Conservation (phyloP, 2,888 invertebrate species). For the Patella ulyssiponensis region DNA sequence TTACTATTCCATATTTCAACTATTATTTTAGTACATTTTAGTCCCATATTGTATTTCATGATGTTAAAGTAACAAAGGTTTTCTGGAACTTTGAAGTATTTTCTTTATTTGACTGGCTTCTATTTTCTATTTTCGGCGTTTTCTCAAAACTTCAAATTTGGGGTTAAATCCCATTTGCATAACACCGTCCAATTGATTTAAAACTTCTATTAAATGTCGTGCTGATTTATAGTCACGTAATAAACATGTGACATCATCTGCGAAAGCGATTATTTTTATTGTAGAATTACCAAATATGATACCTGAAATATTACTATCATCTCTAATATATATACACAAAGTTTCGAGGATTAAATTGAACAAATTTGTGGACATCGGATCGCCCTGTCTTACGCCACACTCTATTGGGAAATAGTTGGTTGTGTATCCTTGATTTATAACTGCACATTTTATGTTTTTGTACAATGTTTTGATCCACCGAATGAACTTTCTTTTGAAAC, state of each 20-base stretch:
- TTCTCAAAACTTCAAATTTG: too few species aligned
- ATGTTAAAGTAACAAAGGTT: too few species aligned
- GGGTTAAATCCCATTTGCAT: too few species aligned
- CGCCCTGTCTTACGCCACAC: background rate
- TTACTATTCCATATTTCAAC: too few species aligned
- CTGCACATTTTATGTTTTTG: background rate
- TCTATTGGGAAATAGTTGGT: conserved; percentile 9
- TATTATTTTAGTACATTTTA: too few species aligned
- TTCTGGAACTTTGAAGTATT: too few species aligned
- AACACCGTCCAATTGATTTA: too few species aligned
- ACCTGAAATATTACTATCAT: background rate
- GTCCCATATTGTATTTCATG: too few species aligned
- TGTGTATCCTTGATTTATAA: background rate
- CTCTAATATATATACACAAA: background rate
- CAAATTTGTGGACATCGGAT: background rate
- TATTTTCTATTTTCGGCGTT: too few species aligned
- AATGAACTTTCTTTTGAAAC: background rate
- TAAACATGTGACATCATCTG: background rate
- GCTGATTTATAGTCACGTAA: background rate
- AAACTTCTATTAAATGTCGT: background rate
- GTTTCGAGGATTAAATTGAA: conserved; percentile 3
- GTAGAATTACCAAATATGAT: background rate
- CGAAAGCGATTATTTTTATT: background rate
- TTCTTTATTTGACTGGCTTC: too few species aligned
- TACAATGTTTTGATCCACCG: background rate